Base-by-base conservation (phyloP, 2,113 vertebrate species). In the Scytalopus superciliaris region DNA sequence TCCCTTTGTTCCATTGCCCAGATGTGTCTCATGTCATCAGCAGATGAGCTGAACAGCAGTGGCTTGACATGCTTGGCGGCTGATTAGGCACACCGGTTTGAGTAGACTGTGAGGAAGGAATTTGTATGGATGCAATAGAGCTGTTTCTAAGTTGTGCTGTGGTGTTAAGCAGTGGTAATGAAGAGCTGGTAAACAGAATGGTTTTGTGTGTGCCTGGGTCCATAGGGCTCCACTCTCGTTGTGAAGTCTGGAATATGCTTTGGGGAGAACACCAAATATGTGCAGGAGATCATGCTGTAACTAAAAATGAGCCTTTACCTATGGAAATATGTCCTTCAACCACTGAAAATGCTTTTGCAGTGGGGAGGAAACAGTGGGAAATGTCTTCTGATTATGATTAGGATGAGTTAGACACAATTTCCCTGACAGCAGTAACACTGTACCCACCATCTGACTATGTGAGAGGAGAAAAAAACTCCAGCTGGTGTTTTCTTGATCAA, bases 1-100 rank as follows among this genome's bases (percentile, higher is more conserved):
- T 96, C 93, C 62, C 93, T 97, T 97, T 97, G 94, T 97, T 97
- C 88, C 42, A 27, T 89, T 97, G 92, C 96, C 93, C 96, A 96
- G 86, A 93, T 96, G 88, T 93, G 84, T 95, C 90, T 96, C 69
- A 1, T 96, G 93, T 95, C 94, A 96, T 96, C 85, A 93, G 83
- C 73, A 86, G 90, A 93, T 37, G 94, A 97, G 86, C 90, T 90
- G 92, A 97, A 95, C 92, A 96, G 94, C 96, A 94, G 94, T 93
- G 83, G 94, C 78, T 97, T 97, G 96, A 96, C 94, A 18, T 40
- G 57, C 90, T 94, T 9, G 4, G 85, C 0, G 4, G 84, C 96
- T 96, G 93, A 96, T 96, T 87, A 96, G 92, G 83, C 42, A 10
- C 74, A 19, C 83, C 0, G 12, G 80, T 82, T 75, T 87, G 88